Percentiles rank a stretch among this genome's conserved stretches.
phyloP scores from a whole-genome alignment of 2,797 vertebrate species.

The Propithecus perrieri region DNA sequence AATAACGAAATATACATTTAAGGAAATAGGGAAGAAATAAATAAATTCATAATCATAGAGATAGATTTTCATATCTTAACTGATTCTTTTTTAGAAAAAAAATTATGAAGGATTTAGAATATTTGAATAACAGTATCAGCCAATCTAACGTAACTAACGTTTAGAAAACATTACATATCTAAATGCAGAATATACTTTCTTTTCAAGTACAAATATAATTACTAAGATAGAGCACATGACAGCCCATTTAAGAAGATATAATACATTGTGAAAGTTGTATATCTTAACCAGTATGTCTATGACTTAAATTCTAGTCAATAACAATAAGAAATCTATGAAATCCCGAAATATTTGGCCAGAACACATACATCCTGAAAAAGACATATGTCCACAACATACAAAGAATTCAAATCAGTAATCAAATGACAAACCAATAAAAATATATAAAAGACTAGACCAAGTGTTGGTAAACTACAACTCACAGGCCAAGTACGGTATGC shows the following conservation, averaged over 20 bases:
- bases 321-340: neutral
- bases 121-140: neutral
- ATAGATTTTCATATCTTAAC: neutral
- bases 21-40: neutral
- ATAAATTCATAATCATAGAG: neutral
- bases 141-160: neutral
- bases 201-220: neutral
- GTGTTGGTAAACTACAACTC: neutral
- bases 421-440: neutral
- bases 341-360: neutral
- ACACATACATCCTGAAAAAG: neutral
- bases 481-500: neutral
- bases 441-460: neutral
- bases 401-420: neutral
- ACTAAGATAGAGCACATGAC: neutral
- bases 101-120: neutral
- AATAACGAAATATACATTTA: neutral
- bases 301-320: neutral
- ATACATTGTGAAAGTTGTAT: neutral
- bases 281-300: neutral
- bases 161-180: neutral
- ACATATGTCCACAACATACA: neutral
- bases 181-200: neutral
- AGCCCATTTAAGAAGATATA: neutral
- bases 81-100: neutral